phyloP scores from a whole-genome alignment of 2,797 vertebrate genomes.

The Lepilemur ruficaudatus region DNA sequence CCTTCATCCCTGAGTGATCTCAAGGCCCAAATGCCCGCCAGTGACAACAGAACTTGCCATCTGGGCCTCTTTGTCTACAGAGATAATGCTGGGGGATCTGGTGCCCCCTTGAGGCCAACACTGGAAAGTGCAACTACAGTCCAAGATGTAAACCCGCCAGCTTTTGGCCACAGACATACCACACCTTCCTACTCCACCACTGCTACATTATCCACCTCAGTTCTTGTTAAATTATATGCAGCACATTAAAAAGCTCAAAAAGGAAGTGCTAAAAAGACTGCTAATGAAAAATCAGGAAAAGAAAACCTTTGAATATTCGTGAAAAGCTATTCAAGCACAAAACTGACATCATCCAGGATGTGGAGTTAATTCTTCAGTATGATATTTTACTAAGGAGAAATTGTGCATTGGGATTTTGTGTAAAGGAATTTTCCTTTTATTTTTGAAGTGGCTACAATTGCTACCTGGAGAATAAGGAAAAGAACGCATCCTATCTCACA shows the following conservation, averaged over 20 bases:
- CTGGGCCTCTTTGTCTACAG: not conserved
- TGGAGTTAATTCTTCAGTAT: not conserved
- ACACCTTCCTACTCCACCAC: not conserved
- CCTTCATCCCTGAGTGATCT: not conserved
- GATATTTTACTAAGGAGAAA: not conserved
- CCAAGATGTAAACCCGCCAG: not conserved
- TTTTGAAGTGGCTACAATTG: not conserved
- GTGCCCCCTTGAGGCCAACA: slow-evolving; percentile 54
- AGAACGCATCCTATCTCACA: not conserved
- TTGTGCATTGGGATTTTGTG: not conserved
- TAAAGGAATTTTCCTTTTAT: not conserved
- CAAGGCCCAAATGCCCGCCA: not conserved
- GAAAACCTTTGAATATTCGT: not conserved
- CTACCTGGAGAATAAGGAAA: not conserved
- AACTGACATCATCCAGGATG: not conserved
- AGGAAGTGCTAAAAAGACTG: slow-evolving; percentile 9
- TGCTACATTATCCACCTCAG: not conserved
- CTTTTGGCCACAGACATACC: not conserved
- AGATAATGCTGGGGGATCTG: slow-evolving; percentile 11
- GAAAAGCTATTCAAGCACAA: slow-evolving; percentile 37
- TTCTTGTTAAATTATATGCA: slow-evolving; percentile 1
- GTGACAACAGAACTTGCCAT: not conserved
- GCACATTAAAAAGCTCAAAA: not conserved
- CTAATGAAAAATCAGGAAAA: slow-evolving; percentile 32
- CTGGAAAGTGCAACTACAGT: slow-evolving; percentile 6